These are phyloP conservation scores for Schizopygopsis malacanthus DNA, from an alignment of 2,797 vertebrate genomes.

Conservation along the genomic window DNA sequence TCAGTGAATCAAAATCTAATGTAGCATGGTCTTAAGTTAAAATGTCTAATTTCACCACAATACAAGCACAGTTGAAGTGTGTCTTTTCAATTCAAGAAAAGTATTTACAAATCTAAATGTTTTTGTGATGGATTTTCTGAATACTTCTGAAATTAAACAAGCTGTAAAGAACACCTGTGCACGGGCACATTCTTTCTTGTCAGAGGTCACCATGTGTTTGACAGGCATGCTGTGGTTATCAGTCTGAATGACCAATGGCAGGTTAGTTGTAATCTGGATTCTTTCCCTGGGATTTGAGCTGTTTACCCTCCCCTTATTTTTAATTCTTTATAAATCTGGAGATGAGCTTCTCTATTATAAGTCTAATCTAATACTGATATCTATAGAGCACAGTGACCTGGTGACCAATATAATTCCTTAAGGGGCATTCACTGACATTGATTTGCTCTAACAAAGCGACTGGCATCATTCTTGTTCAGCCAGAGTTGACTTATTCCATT, in stretches of 20 bases:
- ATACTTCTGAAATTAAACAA: neutral
- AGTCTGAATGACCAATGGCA: conserved; percentile 17
- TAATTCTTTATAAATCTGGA: neutral
- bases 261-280: conserved; percentile 10
- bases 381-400: conserved; percentile 14
- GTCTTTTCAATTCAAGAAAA: neutral
- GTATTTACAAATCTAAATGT: neutral
- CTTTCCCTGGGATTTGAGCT: neutral
- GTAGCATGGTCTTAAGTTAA: neutral
- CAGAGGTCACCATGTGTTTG: neutral
- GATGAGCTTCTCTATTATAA: neutral
- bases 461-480: neutral
- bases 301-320: neutral
- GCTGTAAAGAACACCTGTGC: conserved; percentile 6
- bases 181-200: neutral
- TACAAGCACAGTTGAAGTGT: neutral
- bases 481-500: neutral
- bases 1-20: neutral
- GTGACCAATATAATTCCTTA: conserved; percentile 10
- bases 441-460: neutral
- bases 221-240: conserved; percentile 25
- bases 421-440: neutral
- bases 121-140: neutral
- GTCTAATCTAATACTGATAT: conserved; percentile 1
- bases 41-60: neutral